phyloP scores from a whole-genome alignment of 2,797 vertebrate species.

The Knipowitschia caucasica region DNA sequence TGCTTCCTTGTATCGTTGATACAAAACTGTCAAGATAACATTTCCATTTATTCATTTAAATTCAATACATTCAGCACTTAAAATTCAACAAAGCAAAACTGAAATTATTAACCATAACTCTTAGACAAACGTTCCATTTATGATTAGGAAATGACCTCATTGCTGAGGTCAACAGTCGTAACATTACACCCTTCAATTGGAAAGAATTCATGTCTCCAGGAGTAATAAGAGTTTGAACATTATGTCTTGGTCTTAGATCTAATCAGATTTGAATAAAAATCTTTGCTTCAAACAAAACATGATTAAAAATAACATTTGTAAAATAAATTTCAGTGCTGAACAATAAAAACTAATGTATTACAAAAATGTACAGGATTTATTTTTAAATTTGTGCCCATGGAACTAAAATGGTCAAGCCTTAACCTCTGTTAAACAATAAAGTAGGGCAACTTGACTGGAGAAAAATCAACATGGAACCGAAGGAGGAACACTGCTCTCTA shows the following conservation, averaged over 20 bases:
- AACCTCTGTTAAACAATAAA: constrained; percentile 61
- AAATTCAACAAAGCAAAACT: constrained; percentile 58
- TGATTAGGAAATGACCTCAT: constrained; percentile 43
- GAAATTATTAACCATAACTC: constrained; percentile 62
- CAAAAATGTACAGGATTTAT: constrained; percentile 60
- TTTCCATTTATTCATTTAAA: constrained; percentile 69
- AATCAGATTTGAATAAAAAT: constrained; percentile 24
- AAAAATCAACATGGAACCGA: constrained; percentile 21
- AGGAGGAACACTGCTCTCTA: constrained; percentile 32
- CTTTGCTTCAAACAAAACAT: constrained; percentile 25
- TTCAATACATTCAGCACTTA: constrained; percentile 79
- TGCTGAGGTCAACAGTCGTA: constrained; percentile 24
- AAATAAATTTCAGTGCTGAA: constrained; percentile 32
- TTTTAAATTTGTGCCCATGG: constrained; percentile 57
- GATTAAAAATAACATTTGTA: constrained; percentile 22
- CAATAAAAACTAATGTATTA: constrained; percentile 49
- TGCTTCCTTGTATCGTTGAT: constrained; percentile 13
- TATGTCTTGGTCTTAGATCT: not conserved
- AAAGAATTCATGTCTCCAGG: constrained; percentile 7
- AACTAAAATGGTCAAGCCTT: constrained; percentile 45
- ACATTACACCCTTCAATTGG: constrained; percentile 14
- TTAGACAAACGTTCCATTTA: constrained; percentile 53
- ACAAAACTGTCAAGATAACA: constrained; percentile 32
- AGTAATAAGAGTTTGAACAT: constrained; percentile 1
- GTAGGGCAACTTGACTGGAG: constrained; percentile 29